Conservation (phyloP, 2,113 vertebrate species). For the Odocoileus virginianus region DNA sequence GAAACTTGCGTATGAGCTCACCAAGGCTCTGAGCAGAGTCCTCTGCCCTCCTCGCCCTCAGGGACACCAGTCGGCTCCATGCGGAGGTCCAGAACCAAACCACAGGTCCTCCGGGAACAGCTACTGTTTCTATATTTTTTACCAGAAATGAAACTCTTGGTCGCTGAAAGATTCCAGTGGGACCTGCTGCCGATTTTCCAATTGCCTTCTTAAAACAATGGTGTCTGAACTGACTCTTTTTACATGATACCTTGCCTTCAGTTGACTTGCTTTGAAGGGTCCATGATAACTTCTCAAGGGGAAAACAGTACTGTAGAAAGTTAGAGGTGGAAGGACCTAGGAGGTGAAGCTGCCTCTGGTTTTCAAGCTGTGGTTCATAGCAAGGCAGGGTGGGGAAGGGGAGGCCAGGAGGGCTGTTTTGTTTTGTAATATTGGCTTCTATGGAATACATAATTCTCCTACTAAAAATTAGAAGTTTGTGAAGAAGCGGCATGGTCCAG, state of each 20-base stretch:
- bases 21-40: slow-evolving; percentile 72
- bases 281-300: not conserved
- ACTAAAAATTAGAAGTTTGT: not conserved
- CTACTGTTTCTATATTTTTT: slow-evolving; percentile 66
- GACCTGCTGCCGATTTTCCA: slow-evolving; percentile 62
- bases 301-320: not conserved
- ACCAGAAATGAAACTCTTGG: slow-evolving; percentile 57
- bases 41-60: slow-evolving; percentile 46
- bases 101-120: slow-evolving; percentile 17
- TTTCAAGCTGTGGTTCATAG: not conserved
- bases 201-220: slow-evolving; percentile 60
- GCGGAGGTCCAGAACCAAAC: slow-evolving; percentile 35
- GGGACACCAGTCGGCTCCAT: slow-evolving; percentile 32
- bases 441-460: not conserved
- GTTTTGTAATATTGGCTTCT: not conserved
- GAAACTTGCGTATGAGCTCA: slow-evolving; percentile 81
- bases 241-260: slow-evolving; percentile 40
- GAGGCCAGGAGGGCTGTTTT: not conserved
- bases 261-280: slow-evolving; percentile 16
- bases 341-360: not conserved
- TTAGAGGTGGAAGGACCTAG: not conserved
- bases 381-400: not conserved
- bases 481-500: not conserved
- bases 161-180: slow-evolving; percentile 59
- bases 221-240: slow-evolving; percentile 55